Percentiles rank a stretch among this genome's conserved stretches.
phyloP scores from a whole-genome alignment of 2,113 vertebrate genomes.

The Engystomops pustulosus region DNA sequence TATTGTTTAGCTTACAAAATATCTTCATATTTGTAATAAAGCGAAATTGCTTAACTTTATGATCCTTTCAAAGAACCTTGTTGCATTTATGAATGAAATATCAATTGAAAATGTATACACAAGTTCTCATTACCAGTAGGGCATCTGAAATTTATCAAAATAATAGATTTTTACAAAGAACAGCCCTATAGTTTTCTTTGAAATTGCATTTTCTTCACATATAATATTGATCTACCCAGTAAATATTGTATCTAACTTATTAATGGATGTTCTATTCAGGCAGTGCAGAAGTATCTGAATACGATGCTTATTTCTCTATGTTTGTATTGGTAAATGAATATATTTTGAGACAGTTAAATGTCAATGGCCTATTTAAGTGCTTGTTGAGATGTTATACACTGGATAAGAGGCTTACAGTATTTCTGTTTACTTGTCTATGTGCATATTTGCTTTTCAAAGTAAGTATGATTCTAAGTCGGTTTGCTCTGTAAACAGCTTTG shows the following conservation, averaged over 20 bases:
- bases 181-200: background rate
- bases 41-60: background rate
- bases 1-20: background rate
- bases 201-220: background rate
- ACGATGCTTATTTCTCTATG: background rate
- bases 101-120: background rate
- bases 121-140: background rate
- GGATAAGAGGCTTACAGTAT: conserved; percentile 47
- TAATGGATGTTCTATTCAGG: background rate
- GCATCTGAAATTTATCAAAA: background rate
- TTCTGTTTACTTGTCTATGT: conserved; percentile 45
- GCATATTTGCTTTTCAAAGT: conserved; percentile 46
- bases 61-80: background rate
- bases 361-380: conserved; percentile 56
- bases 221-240: background rate
- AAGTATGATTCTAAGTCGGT: conserved; percentile 26
- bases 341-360: conserved; percentile 50
- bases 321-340: conserved; percentile 26
- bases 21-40: background rate
- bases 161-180: background rate
- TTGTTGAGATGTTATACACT: conserved; percentile 49
- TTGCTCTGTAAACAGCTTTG: conserved; percentile 38
- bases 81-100: background rate
- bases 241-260: background rate
- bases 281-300: background rate